Evolutionary conservation across 1,140 invertebrate genomes (phyloP).

Genomic region (Zelostemma sp.): DNA sequence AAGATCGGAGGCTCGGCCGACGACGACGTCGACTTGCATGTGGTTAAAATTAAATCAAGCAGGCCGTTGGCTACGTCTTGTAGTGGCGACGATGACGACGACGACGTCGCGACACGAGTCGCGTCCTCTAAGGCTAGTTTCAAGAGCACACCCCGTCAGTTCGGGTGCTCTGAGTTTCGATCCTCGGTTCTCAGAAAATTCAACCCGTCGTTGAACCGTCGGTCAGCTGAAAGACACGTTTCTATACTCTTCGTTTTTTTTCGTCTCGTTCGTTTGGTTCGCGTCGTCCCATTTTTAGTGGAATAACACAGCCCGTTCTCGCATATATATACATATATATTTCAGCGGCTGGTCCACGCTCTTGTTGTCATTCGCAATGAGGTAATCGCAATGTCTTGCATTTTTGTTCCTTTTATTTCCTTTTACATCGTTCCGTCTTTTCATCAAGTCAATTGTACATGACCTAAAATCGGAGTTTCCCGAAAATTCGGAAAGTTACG

Average conservation of each 20-base stretch:
- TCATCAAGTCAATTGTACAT: too few relatives aligned
- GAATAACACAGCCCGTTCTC: too few relatives aligned
- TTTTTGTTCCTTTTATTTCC: constrained; percentile 1
- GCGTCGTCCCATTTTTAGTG: background rate
- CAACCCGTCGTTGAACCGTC: constrained; percentile 3
- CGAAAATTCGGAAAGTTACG: too few relatives aligned
- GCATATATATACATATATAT: background rate
- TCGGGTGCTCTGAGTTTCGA: constrained; percentile 49
- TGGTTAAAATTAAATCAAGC: constrained; percentile 70
- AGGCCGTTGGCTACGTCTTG: constrained; percentile 57
- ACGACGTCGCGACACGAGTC: constrained; percentile 56
- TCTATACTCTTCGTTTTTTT: too few relatives aligned
- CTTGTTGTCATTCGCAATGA: constrained; percentile 7
- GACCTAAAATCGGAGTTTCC: too few relatives aligned
- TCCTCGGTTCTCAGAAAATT: constrained; percentile 31
- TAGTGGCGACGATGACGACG: constrained; percentile 35
- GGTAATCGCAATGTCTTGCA: constrained; percentile 9
- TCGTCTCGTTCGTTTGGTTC: background rate
- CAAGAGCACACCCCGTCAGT: constrained; percentile 63
- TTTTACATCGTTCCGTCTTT: constrained; percentile 2
- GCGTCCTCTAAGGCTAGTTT: constrained; percentile 70
- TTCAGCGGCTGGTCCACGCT: background rate
- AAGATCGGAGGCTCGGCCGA: constrained; percentile 61
- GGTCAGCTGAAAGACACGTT: background rate
- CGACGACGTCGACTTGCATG: constrained; percentile 47